These are phyloP conservation scores for Phylloscopus trochiloides DNA, from an alignment of 2,113 vertebrate species.

Conservation along the genomic window DNA sequence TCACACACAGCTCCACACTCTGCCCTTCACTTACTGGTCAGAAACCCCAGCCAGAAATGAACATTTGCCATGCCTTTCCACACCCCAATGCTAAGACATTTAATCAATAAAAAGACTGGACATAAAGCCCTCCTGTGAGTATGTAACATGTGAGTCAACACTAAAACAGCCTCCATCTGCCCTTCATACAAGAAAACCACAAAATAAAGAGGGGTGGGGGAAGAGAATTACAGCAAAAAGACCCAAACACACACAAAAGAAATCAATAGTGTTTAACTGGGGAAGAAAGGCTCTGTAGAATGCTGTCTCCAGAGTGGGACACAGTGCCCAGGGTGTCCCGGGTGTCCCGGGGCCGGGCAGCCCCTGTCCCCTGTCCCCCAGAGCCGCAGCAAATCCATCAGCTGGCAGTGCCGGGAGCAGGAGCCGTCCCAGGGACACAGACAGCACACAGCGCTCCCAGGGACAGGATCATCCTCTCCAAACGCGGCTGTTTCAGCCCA, in stretches of 20 bases:
- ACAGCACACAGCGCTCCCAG: rapidly evolving
- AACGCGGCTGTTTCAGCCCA: not conserved
- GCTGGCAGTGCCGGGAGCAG: not conserved
- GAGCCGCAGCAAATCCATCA: not conserved
- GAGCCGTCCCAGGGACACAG: not conserved
- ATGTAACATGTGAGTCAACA: not conserved
- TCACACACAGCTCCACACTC: not conserved
- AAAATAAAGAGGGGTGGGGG: rapidly evolving
- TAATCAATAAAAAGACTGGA: not conserved
- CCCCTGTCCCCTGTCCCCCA: not conserved
- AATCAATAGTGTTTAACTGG: not conserved
- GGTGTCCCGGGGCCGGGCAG: not conserved
- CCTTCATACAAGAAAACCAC: not conserved
- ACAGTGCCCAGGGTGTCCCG: not conserved
- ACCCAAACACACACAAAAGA: not conserved
- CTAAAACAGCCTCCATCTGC: not conserved
- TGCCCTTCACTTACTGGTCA: not conserved
- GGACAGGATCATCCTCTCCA: not conserved
- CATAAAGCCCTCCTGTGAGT: not conserved
- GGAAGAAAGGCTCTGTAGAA: not conserved
- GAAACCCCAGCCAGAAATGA: not conserved
- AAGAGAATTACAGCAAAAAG: not conserved
- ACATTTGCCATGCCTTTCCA: not conserved
- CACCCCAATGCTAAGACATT: not conserved
- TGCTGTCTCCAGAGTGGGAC: not conserved